Percentiles rank a stretch among this genome's conserved stretches.
phyloP scores from a whole-genome alignment of 1,140 invertebrate genomes.

The Ceratina australensis region DNA sequence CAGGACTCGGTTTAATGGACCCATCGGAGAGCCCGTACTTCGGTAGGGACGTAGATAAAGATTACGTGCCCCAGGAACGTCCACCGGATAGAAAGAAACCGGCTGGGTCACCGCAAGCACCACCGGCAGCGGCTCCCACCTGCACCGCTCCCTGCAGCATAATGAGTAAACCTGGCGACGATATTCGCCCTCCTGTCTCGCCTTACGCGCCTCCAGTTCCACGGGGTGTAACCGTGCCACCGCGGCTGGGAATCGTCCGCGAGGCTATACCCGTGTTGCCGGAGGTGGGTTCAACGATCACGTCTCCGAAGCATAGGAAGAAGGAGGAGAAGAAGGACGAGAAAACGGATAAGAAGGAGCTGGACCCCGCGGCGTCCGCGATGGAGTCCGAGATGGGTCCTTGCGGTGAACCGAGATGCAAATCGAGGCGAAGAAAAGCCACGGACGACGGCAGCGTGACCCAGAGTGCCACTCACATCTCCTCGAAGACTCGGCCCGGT shows the following conservation, averaged over 20 bases:
- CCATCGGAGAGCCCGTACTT: constrained; percentile 73
- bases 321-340: constrained; percentile 62
- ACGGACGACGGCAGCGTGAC: neutral
- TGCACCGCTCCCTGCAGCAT: constrained; percentile 57
- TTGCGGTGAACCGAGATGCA: constrained; percentile 69
- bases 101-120: neutral
- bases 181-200: neutral
- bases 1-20: constrained; percentile 70
- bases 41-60: constrained; percentile 45
- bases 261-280: constrained; percentile 61
- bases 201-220: neutral
- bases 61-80: constrained; percentile 29
- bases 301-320: constrained; percentile 47
- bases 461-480: neutral
- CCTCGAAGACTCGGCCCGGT: neutral
- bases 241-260: constrained; percentile 59
- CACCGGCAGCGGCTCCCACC: neutral
- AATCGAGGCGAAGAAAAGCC: constrained; percentile 59
- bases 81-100: neutral
- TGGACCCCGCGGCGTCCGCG: neutral
- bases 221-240: constrained; percentile 44
- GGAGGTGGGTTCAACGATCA: constrained; percentile 3
- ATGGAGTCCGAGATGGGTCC: constrained; percentile 58
- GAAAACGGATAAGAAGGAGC: constrained; percentile 50
- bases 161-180: neutral